Percentiles rank a stretch among this genome's conserved stretches.
These are phyloP conservation scores for Macroglossus sobrinus DNA, from an alignment of 2,113 vertebrate species.

Conservation along the genomic window DNA sequence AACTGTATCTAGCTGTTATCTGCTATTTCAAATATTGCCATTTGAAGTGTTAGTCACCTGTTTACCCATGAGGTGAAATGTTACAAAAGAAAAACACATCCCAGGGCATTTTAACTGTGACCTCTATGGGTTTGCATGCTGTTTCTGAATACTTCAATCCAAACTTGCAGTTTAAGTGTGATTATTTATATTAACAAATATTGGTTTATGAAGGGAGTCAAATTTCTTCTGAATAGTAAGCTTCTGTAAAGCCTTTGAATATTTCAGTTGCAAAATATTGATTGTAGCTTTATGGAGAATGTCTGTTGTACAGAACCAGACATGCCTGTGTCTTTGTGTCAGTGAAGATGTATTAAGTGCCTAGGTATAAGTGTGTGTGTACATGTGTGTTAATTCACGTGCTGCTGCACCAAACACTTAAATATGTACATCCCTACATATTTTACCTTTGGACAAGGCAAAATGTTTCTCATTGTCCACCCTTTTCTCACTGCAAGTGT, in stretches of 20 bases:
- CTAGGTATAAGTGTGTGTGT: not conserved
- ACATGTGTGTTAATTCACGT: not conserved
- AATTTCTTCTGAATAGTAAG: conserved; percentile 22
- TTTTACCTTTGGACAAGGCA: not conserved
- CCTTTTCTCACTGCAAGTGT: not conserved
- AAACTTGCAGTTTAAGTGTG: not conserved
- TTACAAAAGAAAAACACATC: not conserved
- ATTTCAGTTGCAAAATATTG: conserved; percentile 35
- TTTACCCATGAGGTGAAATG: not conserved
- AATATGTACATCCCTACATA: not conserved
- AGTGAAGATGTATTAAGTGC: not conserved
- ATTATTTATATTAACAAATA: conserved; percentile 26
- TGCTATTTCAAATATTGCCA: not conserved
- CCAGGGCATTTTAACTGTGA: not conserved
- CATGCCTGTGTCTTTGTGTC: not conserved
- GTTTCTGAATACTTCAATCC: conserved; percentile 18
- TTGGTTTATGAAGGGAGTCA: not conserved
- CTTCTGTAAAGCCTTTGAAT: conserved; percentile 26
- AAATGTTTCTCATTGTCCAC: not conserved
- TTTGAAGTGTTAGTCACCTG: not conserved
- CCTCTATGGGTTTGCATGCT: not conserved
- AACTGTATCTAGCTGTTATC: not conserved
- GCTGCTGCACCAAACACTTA: not conserved
- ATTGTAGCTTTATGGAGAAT: not conserved
- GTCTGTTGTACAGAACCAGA: not conserved